Evolutionary conservation across 2,797 vertebrate species (phyloP), one percentile per base, ranked within the genome.

Genomic region (Acanthurus lineatus): DNA sequence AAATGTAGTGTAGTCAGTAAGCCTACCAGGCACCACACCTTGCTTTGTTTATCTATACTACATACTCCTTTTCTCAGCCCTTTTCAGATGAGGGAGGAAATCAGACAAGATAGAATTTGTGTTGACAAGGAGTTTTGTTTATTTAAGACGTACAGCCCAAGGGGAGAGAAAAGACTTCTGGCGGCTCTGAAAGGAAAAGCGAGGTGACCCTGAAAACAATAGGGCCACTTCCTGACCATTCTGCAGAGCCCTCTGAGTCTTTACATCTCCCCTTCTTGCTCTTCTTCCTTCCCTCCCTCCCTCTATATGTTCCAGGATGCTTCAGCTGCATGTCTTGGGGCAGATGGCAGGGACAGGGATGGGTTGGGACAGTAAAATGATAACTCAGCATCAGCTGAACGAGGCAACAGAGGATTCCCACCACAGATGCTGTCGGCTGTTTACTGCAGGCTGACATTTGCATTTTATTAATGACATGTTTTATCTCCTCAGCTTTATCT

Each of bases 151-250:
- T 25, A 53, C 76, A 53, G 69, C 65, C 84, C 57, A 52, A 80
- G 82, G 48, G 82, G 86, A 83, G 85, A 79, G 83, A 87, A 70
- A 81, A 64, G 78, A 83, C 73, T 80, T 84, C 72, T 73, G 78
- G 77, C 83, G 79, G 78, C 76, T 77, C 86, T 76, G 86, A 91
- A 83, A 94, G 92, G 94, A 94, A 94, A 92, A 88, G 84, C 85
- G 60, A 89, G 79, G 86, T 86, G 88, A 91, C 86, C 87, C 84
- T 92, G 91, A 94, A 93, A 94, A 96, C 95, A 96, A 95, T 95
- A 91, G 93, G 77, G 77, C 81, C 79, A 89, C 92, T 94, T 96
- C 95, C 95, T 93, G 90, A 25, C 64, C 85, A 42, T 74, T 59
- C 57, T 9, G 48, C 80, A 49, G 73, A 40, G 71, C 61, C 54